Evolutionary conservation across 2,888 invertebrate species (phyloP).

Genomic region (Pachliopta kotzebuea): DNA sequence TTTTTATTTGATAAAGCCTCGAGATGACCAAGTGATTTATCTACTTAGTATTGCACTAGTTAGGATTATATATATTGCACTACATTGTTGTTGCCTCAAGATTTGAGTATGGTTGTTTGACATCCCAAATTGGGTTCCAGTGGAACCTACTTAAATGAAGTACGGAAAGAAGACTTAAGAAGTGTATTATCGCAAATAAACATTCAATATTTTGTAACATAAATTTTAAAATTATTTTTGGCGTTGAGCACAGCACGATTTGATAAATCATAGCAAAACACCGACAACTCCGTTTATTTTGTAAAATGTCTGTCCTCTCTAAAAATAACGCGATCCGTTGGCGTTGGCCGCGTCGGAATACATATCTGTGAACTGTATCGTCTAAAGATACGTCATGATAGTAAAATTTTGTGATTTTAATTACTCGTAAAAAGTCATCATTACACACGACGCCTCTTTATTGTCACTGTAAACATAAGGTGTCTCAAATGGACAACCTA

Average conservation of each 20-base stretch:
- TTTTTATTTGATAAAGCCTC: too few relatives aligned
- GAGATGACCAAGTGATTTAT: too few relatives aligned
- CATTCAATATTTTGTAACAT: too few relatives aligned
- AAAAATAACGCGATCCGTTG: slow-evolving; percentile 69
- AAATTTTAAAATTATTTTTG: slow-evolving; percentile 17
- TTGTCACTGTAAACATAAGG: neutral
- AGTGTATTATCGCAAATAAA: too few relatives aligned
- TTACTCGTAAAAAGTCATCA: slow-evolving; percentile 32
- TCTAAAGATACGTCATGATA: slow-evolving; percentile 50
- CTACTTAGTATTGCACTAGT: too few relatives aligned
- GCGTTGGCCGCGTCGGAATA: slow-evolving; percentile 64
- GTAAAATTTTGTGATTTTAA: slow-evolving; percentile 32
- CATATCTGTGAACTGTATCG: slow-evolving; percentile 54
- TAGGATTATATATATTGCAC: too few relatives aligned
- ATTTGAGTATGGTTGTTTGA: too few relatives aligned
- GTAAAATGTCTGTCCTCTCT: slow-evolving; percentile 74
- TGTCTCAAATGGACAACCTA: too few relatives aligned
- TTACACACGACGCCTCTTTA: slow-evolving; percentile 3
- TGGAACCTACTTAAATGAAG: too few relatives aligned
- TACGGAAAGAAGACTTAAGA: too few relatives aligned
- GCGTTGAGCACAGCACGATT: slow-evolving; percentile 37
- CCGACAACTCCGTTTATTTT: slow-evolving; percentile 70
- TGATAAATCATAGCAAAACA: slow-evolving; percentile 61
- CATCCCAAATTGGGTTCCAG: too few relatives aligned
- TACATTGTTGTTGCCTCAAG: too few relatives aligned